phyloP scores from a whole-genome alignment of 2,797 vertebrate genomes.

The Mus caroli region DNA sequence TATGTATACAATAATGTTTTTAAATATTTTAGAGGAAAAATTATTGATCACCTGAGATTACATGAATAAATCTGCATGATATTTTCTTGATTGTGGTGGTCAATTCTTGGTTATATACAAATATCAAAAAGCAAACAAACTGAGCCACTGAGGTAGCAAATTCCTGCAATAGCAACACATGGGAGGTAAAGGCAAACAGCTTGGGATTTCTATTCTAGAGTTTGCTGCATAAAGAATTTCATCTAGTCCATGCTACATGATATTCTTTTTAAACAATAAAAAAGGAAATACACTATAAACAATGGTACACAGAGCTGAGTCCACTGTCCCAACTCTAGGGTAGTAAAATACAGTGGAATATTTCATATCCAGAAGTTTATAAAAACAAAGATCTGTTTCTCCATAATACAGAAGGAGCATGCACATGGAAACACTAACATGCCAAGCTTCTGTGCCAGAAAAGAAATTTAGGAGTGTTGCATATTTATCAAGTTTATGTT shows the following conservation, averaged over 20 bases:
- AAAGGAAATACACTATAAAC: not conserved
- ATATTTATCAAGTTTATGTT: slow-evolving; percentile 34
- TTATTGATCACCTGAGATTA: too few species aligned
- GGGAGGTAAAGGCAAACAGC: not conserved
- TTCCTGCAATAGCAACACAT: not conserved
- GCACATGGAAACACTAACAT: not conserved
- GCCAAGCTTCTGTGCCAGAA: not conserved
- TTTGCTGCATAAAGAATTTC: not conserved
- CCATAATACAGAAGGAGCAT: not conserved
- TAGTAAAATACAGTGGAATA: not conserved
- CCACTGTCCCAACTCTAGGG: not conserved
- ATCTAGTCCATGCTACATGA: not conserved
- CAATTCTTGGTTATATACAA: not conserved
- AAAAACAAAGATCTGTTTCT: not conserved
- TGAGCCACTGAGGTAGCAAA: not conserved
- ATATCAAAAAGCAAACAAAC: not conserved
- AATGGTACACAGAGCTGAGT: not conserved
- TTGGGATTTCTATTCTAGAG: not conserved
- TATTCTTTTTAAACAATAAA: not conserved
- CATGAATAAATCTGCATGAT: not conserved
- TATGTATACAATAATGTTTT: not conserved
- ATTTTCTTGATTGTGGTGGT: not conserved
- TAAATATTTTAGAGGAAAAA: not conserved
- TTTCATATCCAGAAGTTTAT: not conserved
- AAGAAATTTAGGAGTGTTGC: slow-evolving; percentile 3